Base-by-base conservation (phyloP, 2,888 invertebrate genomes). In the Pollenia labialis region DNA sequence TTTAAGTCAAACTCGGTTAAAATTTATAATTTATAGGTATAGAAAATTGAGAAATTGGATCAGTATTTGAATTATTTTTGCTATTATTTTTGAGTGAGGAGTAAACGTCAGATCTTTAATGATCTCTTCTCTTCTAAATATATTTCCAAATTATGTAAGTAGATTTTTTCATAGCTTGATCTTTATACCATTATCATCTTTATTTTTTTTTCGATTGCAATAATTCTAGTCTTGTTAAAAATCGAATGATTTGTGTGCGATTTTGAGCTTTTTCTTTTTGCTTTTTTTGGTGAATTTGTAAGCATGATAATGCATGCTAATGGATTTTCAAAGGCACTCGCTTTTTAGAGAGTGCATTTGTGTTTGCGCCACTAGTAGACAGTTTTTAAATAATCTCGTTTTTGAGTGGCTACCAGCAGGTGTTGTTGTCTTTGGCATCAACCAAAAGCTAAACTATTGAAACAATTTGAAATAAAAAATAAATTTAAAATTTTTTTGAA, bases 341-440 rank as follows among this genome's bases (percentile, higher is more conserved):
- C 18, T 60, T 18, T 48, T 66, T 40, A 42, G 7, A 9, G 14
- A 40, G 50, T 16, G 40, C 16, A 11, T 54, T 11, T 48, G 10
- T 18, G 32, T 68, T 46, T 46, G 44, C 54, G 44, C 42, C 23
- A 32, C 46, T 62, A 81, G 66, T 79, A 80, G 76, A 81, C 83
- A 71, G 77, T 87, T 87, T 84, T 71, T 64, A 83, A 83, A 68
- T 81, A 83, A 81, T 84, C 80, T 84, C 72, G 80, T 76, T 81
- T 77, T 84, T 87, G 87, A 87, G 83, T 84, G 87, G 80, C 87
- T 81, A 81, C 72, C 87, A 87, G 87, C 87, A 87, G 87, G 87
- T 87, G 87, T 87, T 84, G 83, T 81, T 72, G 83, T 83, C 86
- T 87, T 56, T 72, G 72, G 83, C 80, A 81, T 86, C 82, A 80